A percentile compares a stretch with the other conserved stretches of the same genome.
These are phyloP conservation scores for Diaprepes abbreviatus DNA, from an alignment of 2,888 invertebrate species.

Conservation along the genomic window DNA sequence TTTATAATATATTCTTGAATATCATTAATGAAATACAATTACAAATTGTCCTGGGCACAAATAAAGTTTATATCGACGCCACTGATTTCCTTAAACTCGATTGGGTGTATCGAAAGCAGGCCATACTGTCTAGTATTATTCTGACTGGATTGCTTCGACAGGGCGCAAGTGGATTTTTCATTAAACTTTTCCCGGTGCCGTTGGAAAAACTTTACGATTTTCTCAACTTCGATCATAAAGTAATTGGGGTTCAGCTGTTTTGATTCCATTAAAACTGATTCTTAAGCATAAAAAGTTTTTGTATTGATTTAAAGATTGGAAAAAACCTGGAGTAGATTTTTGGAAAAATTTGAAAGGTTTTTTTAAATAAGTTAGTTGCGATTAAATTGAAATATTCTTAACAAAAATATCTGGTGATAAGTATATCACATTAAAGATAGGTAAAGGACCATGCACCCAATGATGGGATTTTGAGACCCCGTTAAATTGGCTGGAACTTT, in stretches of 20 bases:
- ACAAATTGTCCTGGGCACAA: no score
- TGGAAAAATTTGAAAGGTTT: no score
- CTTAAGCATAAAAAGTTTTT: slow-evolving; percentile 34
- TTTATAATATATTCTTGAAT: no score
- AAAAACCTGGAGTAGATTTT: no score
- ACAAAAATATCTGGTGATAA: no score
- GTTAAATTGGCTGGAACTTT: no score
- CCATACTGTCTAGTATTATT: slow-evolving; percentile 62
- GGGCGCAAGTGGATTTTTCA: slow-evolving; percentile 64
- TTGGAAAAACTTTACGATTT: slow-evolving; percentile 51
- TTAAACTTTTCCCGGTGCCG: slow-evolving; percentile 54
- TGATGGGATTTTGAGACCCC: no score
- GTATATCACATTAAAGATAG: no score
- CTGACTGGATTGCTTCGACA: slow-evolving; percentile 64
- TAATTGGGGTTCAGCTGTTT: slow-evolving; percentile 49
- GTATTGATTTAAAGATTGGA: slow-evolving; percentile 28
- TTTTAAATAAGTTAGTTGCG: no score
- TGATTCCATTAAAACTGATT: slow-evolving; percentile 51
- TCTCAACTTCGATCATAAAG: slow-evolving; percentile 49
- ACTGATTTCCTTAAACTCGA: slow-evolving; percentile 29
- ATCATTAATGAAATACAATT: no score
- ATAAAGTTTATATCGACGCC: background rate
- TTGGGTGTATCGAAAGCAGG: slow-evolving; percentile 38
- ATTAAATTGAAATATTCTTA: no score
- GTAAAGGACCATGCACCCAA: no score